phyloP scores from a whole-genome alignment of 2,797 vertebrate genomes.

The Gallirallus australis region DNA sequence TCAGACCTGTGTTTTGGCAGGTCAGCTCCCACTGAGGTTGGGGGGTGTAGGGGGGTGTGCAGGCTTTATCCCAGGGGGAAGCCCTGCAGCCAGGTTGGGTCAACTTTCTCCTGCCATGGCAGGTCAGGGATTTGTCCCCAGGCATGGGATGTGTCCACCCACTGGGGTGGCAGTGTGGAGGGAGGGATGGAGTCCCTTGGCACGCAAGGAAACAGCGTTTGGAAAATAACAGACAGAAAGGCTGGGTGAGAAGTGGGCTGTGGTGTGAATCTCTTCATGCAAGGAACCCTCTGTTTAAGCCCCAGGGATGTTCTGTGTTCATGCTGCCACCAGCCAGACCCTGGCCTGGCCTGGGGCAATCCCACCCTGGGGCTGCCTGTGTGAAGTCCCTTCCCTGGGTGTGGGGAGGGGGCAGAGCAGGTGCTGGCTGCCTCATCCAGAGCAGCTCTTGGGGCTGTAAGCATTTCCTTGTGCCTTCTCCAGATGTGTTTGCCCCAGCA shows the following conservation, averaged over 20 bases:
- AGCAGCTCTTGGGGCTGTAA: no score
- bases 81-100: background rate
- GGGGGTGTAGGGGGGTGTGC: background rate
- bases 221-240: background rate
- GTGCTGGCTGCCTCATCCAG: no score
- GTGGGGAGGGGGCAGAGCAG: no score
- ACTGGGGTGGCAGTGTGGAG: rapidly evolving
- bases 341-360: rapidly evolving
- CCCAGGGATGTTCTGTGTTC: background rate
- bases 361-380: background rate
- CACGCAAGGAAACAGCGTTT: rapidly evolving
- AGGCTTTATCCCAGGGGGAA: background rate
- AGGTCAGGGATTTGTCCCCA: background rate
- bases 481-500: background rate
- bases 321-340: background rate
- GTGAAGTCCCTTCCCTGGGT: background rate
- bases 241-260: background rate
- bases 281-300: background rate
- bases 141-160: rapidly evolving
- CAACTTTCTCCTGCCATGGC: rapidly evolving
- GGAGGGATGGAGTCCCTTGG: background rate
- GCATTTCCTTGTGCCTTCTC: no score
- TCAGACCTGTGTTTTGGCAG: rapidly evolving
- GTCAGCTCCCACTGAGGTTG: background rate
- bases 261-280: background rate